Evolutionary conservation across 2,888 invertebrate genomes (phyloP), one percentile per base, ranked within the genome.

Genomic region (Ennomos erosarius): DNA sequence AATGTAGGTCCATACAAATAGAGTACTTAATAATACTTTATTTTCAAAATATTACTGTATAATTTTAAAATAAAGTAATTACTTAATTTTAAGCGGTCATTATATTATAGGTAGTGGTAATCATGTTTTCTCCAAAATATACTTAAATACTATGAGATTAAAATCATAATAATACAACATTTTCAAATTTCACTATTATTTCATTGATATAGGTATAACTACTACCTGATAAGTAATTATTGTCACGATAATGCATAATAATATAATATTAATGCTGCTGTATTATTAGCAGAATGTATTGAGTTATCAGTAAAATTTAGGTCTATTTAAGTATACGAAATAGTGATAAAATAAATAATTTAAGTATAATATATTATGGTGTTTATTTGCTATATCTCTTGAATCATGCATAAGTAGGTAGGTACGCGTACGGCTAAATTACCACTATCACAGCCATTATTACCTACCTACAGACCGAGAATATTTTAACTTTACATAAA

Each of bases 221-320:
- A 26, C 6, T 26, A 6, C 6, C 26, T 16, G 26, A 26, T 26
- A 26, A 26, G 4, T 26, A 26, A 26, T 3, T 26, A 26, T 26
- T 26, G 6, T 40, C 36, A 63, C 38, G 44, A 62, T 48, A 54
- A 59, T 62, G 64, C 63, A 70, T 69, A 62, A 67, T 69, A 65
- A 54, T 48, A 36, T 26, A 26, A 3, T 26, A 26, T 26, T 26
- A 26, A 26, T 26, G 26, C 26, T 26, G 26, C 26, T 54, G 47
- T 72, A 73, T 70, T 70, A 70, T 58, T 71, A 68, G 52, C 48
- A 61, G 49, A 59, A 40, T 68, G 61, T 50, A 57, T 46, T 65
- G 62, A 59, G 63, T 61, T 68, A 67, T 4, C 26, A 26, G 56
- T 69, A 63, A 53, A 53, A 54, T 61, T n/a, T 51, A 47, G 45